Base-by-base conservation (phyloP, 2,888 invertebrate genomes). In the Microplitis deprimator region DNA sequence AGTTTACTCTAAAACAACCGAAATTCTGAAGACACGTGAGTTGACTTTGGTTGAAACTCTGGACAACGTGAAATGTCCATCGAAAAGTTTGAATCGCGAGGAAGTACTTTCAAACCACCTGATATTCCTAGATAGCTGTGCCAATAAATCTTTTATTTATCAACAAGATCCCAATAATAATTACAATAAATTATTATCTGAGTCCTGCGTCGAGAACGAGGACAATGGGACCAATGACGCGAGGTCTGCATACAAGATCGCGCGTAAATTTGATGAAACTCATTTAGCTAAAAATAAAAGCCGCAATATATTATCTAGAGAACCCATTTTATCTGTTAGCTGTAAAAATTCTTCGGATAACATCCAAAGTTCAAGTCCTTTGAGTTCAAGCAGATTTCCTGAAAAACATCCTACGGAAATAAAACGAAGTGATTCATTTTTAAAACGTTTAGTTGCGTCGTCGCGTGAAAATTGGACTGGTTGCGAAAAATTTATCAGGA, bases 61-160 rank as follows among this genome's bases (percentile, higher is more conserved):
- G 87, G 86, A 86, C 82, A 82, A 79, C 79, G 80, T 84, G 85
- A 84, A 81, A 89, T 89, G 88, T 83, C 78, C 68, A 85, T 82
- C 73, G 84, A 84, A 83, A 86, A 83, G 81, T 82, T 82, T 77
- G 75, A 74, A 79, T 68, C 80, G 78, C 78, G 80, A 85, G 82
- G 70, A 80, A 84, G 82, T 81, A 82, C 83, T 74, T 85, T 84
- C 82, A 75, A 84, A 73, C 87, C 87, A 69, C 87, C 87, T 76
- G 87, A 88, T 77, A 86, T 88, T 74, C 78, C 77, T 64, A 86
- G 87, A 85, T 87, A 88, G 83, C 84, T 79, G 50, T 50, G 13
- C 50, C 50, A 50, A 77, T 60, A 65, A 69, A 59, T 62, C 40
- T 20, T 68, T 41, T 73, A 68, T 67, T 20, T 16, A 67, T 16